phyloP scores from a whole-genome alignment of 2,113 vertebrate genomes.

The Hyperoodon ampullatus region DNA sequence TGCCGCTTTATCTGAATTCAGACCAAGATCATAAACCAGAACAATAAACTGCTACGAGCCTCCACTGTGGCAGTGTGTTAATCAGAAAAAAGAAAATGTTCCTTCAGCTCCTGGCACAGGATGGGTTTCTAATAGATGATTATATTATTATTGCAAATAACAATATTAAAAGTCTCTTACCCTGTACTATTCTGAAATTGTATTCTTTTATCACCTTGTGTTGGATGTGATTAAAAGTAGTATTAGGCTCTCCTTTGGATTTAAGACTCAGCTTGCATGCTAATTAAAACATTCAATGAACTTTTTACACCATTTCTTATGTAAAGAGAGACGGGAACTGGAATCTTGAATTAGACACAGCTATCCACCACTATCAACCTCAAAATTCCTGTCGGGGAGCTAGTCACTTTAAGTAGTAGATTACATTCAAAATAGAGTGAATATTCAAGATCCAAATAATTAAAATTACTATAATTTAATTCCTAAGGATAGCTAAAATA shows the following conservation, averaged over 20 bases:
- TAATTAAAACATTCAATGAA: slow-evolving; percentile 65
- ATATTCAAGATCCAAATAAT: slow-evolving; percentile 47
- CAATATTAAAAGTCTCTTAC: not conserved
- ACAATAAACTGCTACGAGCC: slow-evolving; percentile 73
- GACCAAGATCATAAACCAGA: slow-evolving; percentile 70
- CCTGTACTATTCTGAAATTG: not conserved
- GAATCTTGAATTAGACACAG: slow-evolving; percentile 52
- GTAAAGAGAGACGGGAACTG: slow-evolving; percentile 43
- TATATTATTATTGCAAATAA: slow-evolving; percentile 5
- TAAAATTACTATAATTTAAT: slow-evolving; percentile 41
- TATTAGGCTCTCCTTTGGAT: slow-evolving; percentile 42
- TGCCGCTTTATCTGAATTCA: not conserved
- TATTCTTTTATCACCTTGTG: slow-evolving; percentile 36
- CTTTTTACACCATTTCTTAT: slow-evolving; percentile 63
- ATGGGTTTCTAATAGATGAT: not conserved
- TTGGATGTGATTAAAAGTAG: slow-evolving; percentile 51
- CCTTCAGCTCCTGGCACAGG: not conserved
- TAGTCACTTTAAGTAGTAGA: not conserved
- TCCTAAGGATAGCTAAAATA: slow-evolving; percentile 42
- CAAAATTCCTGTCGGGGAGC: not conserved
- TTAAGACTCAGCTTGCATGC: slow-evolving; percentile 59
- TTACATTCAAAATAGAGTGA: slow-evolving; percentile 32
- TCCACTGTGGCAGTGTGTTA: slow-evolving; percentile 36
- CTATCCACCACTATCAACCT: not conserved
- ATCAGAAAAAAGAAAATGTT: not conserved